Conservation (phyloP, 1,140 invertebrate species). For the Dinoponera quadriceps region DNA sequence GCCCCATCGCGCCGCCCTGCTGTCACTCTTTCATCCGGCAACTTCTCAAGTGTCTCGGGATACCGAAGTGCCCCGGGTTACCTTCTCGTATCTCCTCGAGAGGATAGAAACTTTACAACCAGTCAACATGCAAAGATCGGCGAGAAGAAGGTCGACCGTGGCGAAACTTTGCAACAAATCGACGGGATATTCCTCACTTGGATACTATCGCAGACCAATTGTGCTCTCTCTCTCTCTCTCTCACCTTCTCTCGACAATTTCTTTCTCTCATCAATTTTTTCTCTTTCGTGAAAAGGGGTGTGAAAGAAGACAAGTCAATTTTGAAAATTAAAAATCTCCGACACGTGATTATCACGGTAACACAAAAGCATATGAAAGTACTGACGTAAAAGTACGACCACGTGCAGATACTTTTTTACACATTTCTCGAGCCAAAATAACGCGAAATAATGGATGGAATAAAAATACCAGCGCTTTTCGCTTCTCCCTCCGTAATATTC, state of each 20-base stretch:
- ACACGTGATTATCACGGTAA: too few relatives aligned
- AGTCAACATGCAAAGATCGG: conserved; percentile 43
- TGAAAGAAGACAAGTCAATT: too few relatives aligned
- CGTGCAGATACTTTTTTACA: neutral
- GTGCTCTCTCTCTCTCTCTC: conserved; percentile 7
- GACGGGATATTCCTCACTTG: conserved; percentile 51
- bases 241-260: neutral
- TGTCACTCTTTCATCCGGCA: conserved; percentile 54
- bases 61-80: conserved; percentile 58
- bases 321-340: too few relatives aligned
- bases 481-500: neutral
- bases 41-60: conserved; percentile 71
- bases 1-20: conserved; percentile 3
- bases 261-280: neutral
- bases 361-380: too few relatives aligned
- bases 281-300: neutral
- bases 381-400: neutral
- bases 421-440: neutral
- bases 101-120: conserved; percentile 67
- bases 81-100: conserved; percentile 54
- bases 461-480: neutral
- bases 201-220: conserved; percentile 31
- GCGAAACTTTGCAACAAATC: conserved; percentile 50
- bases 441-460: conserved; percentile 4
- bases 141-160: conserved; percentile 17